Conservation (phyloP, 1,140 invertebrate genomes). For the Proctacanthus coquilletti region DNA sequence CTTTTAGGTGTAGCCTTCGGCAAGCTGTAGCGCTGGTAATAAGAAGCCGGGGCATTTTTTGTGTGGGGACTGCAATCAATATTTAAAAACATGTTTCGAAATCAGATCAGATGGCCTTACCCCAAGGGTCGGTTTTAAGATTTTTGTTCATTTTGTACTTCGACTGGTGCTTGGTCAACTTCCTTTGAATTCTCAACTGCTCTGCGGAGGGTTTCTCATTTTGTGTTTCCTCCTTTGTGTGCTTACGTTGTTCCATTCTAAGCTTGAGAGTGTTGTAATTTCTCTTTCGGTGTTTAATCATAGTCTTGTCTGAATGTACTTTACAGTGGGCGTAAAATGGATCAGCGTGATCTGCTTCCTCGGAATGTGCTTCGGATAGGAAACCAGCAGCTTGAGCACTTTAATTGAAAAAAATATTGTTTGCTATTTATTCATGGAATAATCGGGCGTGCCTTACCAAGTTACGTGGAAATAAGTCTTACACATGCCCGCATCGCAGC, state of each 20-base stretch:
- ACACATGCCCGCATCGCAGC: conserved; percentile 96
- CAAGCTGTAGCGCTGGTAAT: conserved; percentile 83
- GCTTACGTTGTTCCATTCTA: conserved; percentile 39
- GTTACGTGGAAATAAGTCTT: conserved; percentile 95
- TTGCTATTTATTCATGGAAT: conserved; percentile 3
- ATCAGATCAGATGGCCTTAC: conserved; percentile 32
- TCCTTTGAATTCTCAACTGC: conserved; percentile 57
- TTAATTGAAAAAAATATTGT: conserved; percentile 15
- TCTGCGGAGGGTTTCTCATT: conserved; percentile 37
- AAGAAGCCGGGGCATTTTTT: conserved; percentile 81
- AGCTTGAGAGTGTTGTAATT: conserved; percentile 82
- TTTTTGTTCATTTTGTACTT: conserved; percentile 62
- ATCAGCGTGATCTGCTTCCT: conserved; percentile 88
- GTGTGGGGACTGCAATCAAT: conserved; percentile 57
- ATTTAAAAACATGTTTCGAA: conserved; percentile 3
- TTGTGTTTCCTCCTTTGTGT: conserved; percentile 27
- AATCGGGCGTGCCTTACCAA: conserved; percentile 43
- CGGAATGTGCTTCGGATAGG: conserved; percentile 80
- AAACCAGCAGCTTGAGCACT: conserved; percentile 88
- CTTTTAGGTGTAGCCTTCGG: conserved; percentile 66
- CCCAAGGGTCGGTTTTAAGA: conserved; percentile 66
- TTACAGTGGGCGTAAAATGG: conserved; percentile 95
- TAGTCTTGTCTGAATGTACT: conserved; percentile 70
- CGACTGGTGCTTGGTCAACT: conserved; percentile 56
- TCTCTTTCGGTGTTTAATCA: conserved; percentile 60